Percentiles rank a stretch among this genome's conserved stretches.
These are phyloP conservation scores for Zalophus californianus DNA, from an alignment of 2,797 vertebrate genomes.

Conservation along the genomic window DNA sequence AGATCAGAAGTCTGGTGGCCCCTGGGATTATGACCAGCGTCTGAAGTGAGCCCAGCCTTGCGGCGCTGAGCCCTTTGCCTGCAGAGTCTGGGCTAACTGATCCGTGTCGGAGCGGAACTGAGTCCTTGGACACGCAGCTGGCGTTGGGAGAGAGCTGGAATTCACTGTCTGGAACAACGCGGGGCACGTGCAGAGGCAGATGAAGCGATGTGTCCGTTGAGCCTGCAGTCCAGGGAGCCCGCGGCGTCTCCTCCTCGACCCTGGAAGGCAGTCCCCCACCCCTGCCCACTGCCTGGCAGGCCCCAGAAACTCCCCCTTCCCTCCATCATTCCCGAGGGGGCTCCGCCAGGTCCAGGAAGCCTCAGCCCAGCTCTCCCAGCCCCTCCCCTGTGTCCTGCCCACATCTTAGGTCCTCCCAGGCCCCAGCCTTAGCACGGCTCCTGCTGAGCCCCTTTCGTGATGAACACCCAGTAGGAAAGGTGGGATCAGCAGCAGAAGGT, in stretches of 20 bases:
- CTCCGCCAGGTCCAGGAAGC: neutral
- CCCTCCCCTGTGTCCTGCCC: neutral
- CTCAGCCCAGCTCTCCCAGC: neutral
- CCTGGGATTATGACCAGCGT: too few relatives aligned
- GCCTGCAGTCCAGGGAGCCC: neutral
- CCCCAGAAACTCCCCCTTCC: too few relatives aligned
- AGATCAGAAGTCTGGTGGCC: neutral
- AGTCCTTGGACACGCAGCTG: too few relatives aligned
- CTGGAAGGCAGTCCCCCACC: too few relatives aligned
- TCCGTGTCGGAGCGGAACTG: too few relatives aligned
- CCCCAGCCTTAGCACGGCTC: neutral
- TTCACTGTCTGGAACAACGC: neutral
- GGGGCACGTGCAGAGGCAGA: neutral
- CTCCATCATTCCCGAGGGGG: fast-evolving
- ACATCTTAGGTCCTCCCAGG: neutral
- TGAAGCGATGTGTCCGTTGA: neutral
- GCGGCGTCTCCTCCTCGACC: neutral
- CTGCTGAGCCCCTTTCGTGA: neutral
- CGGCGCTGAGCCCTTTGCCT: neutral
- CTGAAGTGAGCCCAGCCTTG: too few relatives aligned
- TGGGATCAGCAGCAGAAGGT: neutral
- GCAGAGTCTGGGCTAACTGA: neutral
- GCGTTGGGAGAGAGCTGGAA: neutral
- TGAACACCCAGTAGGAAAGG: neutral
- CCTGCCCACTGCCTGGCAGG: neutral